Base-by-base conservation (phyloP, 2,797 vertebrate species). In the Malurus splendens region DNA sequence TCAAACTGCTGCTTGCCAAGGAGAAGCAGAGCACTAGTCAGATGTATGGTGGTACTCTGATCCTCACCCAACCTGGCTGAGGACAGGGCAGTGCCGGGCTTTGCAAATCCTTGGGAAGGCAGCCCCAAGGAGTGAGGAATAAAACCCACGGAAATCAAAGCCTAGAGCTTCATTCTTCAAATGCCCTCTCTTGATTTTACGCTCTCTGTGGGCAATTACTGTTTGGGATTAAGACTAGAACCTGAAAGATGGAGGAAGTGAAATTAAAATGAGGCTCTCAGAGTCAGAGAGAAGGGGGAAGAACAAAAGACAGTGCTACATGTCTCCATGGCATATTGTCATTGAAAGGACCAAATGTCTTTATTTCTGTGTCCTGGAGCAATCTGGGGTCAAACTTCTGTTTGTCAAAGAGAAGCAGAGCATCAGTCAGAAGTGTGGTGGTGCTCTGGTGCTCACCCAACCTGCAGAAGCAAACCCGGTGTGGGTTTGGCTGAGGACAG, bases 281-380 rank as follows among this genome's bases (percentile, higher is more conserved):
- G 39, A 54, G 22, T 18, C 22, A 44, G 23, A 67, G 36, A 20
- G 39, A 57, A 24, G 27, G 44, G 45, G 24, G 50, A 27, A 84
- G 30, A 57, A 59, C 22, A 77, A 60, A 77, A 55, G 27, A 75
- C 6, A 50, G 19, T 27, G 36, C 42, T 42, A 17, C 15, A 30
- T 33, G 45, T 61, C 83, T 61, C 39, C 22, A 9, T 65, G 44
- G 73, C 71, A 93, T 6, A 4, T 42, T 86, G 52, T 86, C 83
- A 86, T 79, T 91, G 93, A 87, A 96, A 96, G 90, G 55, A 50
- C 56, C 71, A 74, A 91, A 93, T 36, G 36, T 36, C 36, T 36
- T 36, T 36, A 36, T 36, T 36, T 36, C 33, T 36, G 36, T 36
- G 36, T 78, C 10, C 54, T 87, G 30, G 14, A 78, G 60, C 20